Evolutionary conservation across 2,888 invertebrate species (phyloP), one percentile per base, ranked within the genome.

Genomic region (Odontomyia ornata): DNA sequence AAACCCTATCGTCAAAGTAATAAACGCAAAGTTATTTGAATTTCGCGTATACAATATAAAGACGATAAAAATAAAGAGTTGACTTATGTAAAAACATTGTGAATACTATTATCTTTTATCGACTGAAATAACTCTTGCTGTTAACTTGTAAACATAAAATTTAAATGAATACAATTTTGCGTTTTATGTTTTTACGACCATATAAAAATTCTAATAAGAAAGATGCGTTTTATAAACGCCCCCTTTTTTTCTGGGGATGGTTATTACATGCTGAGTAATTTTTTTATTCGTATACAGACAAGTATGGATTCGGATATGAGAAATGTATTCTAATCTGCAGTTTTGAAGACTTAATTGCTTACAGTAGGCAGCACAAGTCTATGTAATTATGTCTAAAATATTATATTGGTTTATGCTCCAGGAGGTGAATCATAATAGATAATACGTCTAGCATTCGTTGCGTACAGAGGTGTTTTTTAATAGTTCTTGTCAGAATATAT

Each of bases 101-200:
- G 43, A 69, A 69, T 25, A 25, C 13, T 23, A 60, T 25, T 23
- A 30, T 25, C 18, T 46, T 69, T 69, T 69, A 69, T 69, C 43
- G 69, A 18, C 69, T 27, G n/a, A 13, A 69, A 69, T 69, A 69
- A 69, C 46, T 69, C 69, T 46, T 69, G 43, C 69, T 69, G 69
- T 69, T 69, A 69, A 69, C 69, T 69, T 69, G 69, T 47, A 69
- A 69, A 69, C 69, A 69, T 69, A 69, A 69, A 69, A 69, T 47
- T 69, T 43, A 69, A 69, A 69, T 69, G 69, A 69, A 69, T 47
- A 69, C 69, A 69, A 25, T 69, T 47, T 69, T 4, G 25, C 46
- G 23, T 69, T 43, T 60, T 67, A 43, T 11, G 30, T 3, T 69
- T 69, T 69, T 69, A 69, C 30, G 69, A 46, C 13, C 11, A 60